These are phyloP conservation scores for Ischnura elegans DNA, from an alignment of 2,888 invertebrate species.

Conservation along the genomic window DNA sequence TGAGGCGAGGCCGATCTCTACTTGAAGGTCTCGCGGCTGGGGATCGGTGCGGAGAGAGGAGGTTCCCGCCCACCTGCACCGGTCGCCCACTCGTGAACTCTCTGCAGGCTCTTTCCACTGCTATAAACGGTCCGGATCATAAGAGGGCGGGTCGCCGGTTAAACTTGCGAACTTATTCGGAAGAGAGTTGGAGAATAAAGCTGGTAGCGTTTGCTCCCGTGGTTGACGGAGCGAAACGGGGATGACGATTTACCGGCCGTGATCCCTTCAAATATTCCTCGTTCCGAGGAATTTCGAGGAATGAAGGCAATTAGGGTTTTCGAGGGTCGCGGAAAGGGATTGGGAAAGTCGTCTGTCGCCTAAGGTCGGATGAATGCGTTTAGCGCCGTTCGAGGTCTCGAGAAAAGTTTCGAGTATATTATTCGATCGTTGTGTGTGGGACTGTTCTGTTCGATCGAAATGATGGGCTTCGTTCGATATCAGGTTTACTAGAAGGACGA, in stretches of 20 bases:
- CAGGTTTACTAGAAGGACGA: too few relatives aligned
- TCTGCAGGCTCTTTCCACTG: slow-evolving; percentile 28
- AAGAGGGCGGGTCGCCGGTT: not conserved
- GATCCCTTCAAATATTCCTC: not conserved
- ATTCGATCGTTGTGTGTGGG: not conserved
- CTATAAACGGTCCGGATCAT: slow-evolving; percentile 56
- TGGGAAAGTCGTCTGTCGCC: too few relatives aligned
- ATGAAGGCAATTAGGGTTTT: not conserved
- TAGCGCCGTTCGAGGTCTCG: not conserved
- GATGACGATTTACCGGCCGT: not conserved
- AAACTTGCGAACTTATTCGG: slow-evolving; percentile 22
- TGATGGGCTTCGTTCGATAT: not conserved
- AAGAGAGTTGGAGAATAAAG: not conserved
- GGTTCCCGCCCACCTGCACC: slow-evolving; percentile 44
- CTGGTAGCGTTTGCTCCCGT: too few relatives aligned
- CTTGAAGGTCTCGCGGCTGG: not conserved
- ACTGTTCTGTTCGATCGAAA: too few relatives aligned
- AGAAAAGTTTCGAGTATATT: not conserved
- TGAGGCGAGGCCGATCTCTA: not conserved
- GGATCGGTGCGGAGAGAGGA: not conserved
- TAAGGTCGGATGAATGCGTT: not conserved
- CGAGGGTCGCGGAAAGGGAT: too few relatives aligned
- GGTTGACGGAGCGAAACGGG: not conserved
- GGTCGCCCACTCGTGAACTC: slow-evolving; percentile 36
- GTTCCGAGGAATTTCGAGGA: not conserved